Conservation (phyloP, 2,888 invertebrate genomes). For the Coleophora deauratella region DNA sequence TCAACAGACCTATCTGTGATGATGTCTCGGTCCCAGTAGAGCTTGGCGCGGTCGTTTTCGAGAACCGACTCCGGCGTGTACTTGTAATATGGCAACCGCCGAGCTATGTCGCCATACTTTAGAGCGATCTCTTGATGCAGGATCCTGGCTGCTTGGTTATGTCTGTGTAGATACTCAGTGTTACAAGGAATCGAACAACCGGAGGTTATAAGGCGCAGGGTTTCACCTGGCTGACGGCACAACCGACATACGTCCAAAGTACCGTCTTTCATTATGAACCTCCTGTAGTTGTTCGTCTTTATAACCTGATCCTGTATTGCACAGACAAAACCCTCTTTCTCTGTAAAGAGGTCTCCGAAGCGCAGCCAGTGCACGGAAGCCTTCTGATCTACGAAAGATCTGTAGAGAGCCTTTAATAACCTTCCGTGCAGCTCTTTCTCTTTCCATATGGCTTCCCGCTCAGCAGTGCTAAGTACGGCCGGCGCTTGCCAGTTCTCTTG, state of each 20-base stretch:
- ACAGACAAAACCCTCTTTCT: background rate
- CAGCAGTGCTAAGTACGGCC: slow-evolving; percentile 2
- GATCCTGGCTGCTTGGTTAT: slow-evolving; percentile 3
- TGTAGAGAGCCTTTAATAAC: background rate
- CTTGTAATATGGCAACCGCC: background rate
- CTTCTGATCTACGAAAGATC: background rate
- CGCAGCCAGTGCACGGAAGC: background rate
- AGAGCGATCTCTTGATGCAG: slow-evolving; percentile 3
- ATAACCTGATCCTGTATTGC: background rate
- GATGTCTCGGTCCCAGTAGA: slow-evolving; percentile 4
- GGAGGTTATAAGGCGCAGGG: slow-evolving; percentile 7
- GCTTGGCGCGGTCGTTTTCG: background rate
- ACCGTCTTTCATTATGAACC: slow-evolving; percentile 4
- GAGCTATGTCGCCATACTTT: background rate
- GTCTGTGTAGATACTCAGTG: slow-evolving; percentile 4
- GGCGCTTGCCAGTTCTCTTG: background rate
- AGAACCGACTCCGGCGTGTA: slow-evolving; percentile 1
- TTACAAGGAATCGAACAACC: slow-evolving; percentile 5
- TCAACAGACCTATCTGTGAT: slow-evolving; percentile 6
- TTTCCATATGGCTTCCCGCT: slow-evolving; percentile 1
- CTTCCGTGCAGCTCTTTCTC: slow-evolving; percentile 2
- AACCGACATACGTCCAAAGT: slow-evolving; percentile 6
- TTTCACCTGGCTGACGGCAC: slow-evolving; percentile 5
- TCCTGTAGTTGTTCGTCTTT: background rate
- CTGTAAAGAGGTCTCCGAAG: background rate